Base-by-base conservation (phyloP, 2,113 vertebrate species). In the Equus przewalskii region DNA sequence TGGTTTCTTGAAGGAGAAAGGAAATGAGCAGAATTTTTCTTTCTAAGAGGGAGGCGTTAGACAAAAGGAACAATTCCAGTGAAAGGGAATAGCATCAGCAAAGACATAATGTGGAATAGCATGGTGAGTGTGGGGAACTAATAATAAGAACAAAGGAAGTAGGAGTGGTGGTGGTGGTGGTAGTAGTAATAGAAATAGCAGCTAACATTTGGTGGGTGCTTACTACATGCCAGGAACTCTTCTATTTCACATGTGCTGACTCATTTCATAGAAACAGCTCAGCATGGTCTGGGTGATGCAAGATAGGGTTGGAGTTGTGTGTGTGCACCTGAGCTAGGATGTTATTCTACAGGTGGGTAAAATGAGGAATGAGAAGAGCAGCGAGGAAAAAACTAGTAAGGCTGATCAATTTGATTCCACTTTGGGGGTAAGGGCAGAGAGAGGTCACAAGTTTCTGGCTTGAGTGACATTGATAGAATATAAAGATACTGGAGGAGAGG, bases 1-100 rank as follows among this genome's bases (percentile, higher is more conserved):
- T 78, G 16, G n/a, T 33, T 95, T 85, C 62, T 41, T 73, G 18
- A 95, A 91, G 36, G 13, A 80, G 7, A 75, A 97, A 91, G 64
- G 75, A 28, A 12, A 30, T 33, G 21, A 91, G 72, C 5, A 76
- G 19, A 82, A 14, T 60, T 44, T 62, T 54, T 41, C 16, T 19
- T 56, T 33, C 60, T 67, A 41, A 62, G 60, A 82, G 6, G 85
- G 15, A 86, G 26, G 16, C 86, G 44, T 70, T 76, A 51, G n/a
- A 49, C 30, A 72, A 80, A 89, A 79, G 19, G 6, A 78, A 3
- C 3, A 62, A 79, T 58, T 87, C 16, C 69, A 28, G 33, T 24
- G 41, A 78, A 13, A 90, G 79, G 4, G 10, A 70, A 72, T 58
- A 82, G 11, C 21, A 84, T 93, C 16, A 41, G 4, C 11, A 67